Conservation (phyloP, 2,113 vertebrate genomes). For the Heterotis niloticus region DNA sequence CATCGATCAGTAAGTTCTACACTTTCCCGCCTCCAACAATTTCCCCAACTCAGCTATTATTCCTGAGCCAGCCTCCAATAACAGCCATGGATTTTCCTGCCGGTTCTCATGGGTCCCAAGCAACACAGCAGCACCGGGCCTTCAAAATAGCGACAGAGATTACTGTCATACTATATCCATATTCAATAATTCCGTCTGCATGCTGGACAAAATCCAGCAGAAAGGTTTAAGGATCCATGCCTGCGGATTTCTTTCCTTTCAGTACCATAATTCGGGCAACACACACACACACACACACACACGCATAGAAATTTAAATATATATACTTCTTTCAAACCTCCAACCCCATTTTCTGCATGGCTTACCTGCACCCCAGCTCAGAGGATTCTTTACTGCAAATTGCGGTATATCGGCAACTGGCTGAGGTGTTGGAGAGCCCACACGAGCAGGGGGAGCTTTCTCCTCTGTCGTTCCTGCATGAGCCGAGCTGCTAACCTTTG, state of each 20-base stretch:
- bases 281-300: background rate
- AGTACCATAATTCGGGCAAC: background rate
- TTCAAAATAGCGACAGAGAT: background rate
- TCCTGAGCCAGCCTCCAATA: slow-evolving; percentile 6
- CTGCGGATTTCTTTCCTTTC: background rate
- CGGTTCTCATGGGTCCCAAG: background rate
- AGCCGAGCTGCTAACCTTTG: background rate
- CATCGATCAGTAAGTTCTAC: background rate
- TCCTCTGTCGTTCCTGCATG: background rate
- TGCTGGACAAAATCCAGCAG: background rate
- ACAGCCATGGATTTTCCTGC: background rate
- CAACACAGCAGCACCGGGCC: background rate
- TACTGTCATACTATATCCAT: background rate
- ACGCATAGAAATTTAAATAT: background rate
- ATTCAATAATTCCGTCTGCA: background rate
- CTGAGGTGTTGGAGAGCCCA: too few relatives aligned
- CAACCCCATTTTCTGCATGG: background rate
- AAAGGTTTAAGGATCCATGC: background rate
- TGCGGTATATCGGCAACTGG: too few relatives aligned
- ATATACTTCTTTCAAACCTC: too few relatives aligned
- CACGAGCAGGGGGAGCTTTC: too few relatives aligned
- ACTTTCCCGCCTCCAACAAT: background rate
- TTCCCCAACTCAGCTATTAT: background rate
- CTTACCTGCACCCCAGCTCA: background rate
- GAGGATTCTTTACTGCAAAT: too few relatives aligned